Evolutionary conservation across 2,888 invertebrate genomes (phyloP).

Genomic region (Terebella lapidaria): DNA sequence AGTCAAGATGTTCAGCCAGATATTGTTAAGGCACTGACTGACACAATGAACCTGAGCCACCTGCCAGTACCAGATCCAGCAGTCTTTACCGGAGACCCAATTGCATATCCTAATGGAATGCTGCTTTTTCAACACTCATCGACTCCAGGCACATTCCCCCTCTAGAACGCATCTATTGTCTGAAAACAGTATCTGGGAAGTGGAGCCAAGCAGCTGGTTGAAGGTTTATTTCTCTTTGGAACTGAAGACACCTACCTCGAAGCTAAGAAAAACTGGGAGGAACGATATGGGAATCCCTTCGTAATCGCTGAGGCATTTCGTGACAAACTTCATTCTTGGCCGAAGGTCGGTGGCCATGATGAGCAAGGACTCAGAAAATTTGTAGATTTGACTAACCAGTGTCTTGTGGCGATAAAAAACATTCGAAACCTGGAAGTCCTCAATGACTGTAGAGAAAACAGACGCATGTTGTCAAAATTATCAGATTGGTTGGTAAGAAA

Average conservation of each 20-base stretch:
- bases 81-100: neutral
- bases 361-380: constrained; percentile 5
- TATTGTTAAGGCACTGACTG: neutral
- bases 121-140: neutral
- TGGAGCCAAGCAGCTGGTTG: neutral
- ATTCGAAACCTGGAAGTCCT: constrained; percentile 1
- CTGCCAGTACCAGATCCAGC: neutral
- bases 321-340: neutral
- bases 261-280: neutral
- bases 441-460: constrained; percentile 11
- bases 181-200: neutral
- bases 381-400: constrained; percentile 12
- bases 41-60: neutral
- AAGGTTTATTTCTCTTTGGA: neutral
- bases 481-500: constrained; percentile 17
- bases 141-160: neutral
- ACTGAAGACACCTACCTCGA: neutral
- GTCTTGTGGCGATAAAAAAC: constrained; percentile 3
- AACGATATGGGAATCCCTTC: neutral
- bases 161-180: neutral
- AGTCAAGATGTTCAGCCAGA: too few relatives aligned
- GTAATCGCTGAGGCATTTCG: neutral
- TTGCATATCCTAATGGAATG: neutral
- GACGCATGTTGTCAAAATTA: constrained; percentile 20
- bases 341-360: constrained; percentile 5